A percentile compares a stretch with the other conserved stretches of the same genome.
Evolutionary conservation across 2,888 invertebrate species (phyloP).

Genomic region (Drosophila parthenogenetica): DNA sequence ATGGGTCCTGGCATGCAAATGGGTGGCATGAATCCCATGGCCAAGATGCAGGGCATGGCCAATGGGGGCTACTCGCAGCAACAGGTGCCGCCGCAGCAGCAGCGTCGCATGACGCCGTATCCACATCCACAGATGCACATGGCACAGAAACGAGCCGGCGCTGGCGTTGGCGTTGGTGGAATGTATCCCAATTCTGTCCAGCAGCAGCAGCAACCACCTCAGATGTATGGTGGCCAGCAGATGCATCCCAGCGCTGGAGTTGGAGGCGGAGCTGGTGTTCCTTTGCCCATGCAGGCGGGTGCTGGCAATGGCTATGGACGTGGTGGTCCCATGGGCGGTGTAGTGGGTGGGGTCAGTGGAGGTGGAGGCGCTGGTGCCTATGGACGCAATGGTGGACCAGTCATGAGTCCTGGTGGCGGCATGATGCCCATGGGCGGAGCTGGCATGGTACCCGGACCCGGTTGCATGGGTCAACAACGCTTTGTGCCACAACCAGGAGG

Average conservation of each 20-base stretch:
- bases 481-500: slow-evolving; percentile 82
- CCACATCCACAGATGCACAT: slow-evolving; percentile 94
- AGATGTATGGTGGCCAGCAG: slow-evolving; percentile 83
- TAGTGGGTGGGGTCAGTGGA: slow-evolving; percentile 19
- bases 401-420: slow-evolving; percentile 83
- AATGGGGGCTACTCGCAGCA: slow-evolving; percentile 88
- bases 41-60: slow-evolving; percentile 86
- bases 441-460: slow-evolving; percentile 73
- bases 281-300: slow-evolving; percentile 84
- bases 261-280: slow-evolving; percentile 83
- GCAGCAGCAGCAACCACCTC: slow-evolving; percentile 80
- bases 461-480: slow-evolving; percentile 79
- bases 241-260: slow-evolving; percentile 80
- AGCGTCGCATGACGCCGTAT: slow-evolving; percentile 92
- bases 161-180: slow-evolving; percentile 60
- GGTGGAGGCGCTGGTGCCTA: slow-evolving; percentile 67
- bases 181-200: slow-evolving; percentile 87
- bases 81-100: slow-evolving; percentile 76
- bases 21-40: slow-evolving; percentile 88
- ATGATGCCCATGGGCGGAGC: slow-evolving; percentile 72
- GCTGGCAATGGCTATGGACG: slow-evolving; percentile 85
- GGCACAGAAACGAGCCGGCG: slow-evolving; percentile 88
- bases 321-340: slow-evolving; percentile 76
- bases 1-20: slow-evolving; percentile 85
- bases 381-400: slow-evolving; percentile 74